phyloP scores from a whole-genome alignment of 30 jellyfish, hydroid and myxozoan species.

The Aurelia aurita complex sp. Pacific region DNA sequence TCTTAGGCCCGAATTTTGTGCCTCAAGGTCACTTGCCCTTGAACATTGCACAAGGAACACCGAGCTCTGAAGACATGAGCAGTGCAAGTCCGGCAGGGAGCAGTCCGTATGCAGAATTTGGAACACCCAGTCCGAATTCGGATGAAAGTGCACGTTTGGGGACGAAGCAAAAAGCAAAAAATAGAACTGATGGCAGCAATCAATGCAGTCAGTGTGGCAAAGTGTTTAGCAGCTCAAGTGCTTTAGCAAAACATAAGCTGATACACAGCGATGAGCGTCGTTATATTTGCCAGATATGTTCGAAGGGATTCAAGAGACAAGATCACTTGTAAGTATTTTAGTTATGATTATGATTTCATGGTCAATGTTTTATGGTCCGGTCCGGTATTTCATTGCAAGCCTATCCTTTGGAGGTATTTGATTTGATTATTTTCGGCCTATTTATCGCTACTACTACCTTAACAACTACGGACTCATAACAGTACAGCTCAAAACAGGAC shows the following conservation, averaged over 20 bases:
- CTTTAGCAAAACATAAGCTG: slow-evolving; percentile 95
- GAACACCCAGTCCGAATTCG: slow-evolving; percentile 91
- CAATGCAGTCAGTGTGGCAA: slow-evolving; percentile 91
- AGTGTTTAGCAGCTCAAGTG: slow-evolving; percentile 97
- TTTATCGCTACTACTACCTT: too few relatives aligned
- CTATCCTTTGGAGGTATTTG: too few relatives aligned
- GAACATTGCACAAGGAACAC: slow-evolving; percentile 76
- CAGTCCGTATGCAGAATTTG: slow-evolving; percentile 85
- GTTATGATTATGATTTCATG: background rate
- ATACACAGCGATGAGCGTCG: slow-evolving; percentile 97
- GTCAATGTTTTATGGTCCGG: background rate
- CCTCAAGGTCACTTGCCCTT: slow-evolving; percentile 91
- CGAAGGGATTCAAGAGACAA: slow-evolving; percentile 97
- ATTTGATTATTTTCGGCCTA: too few relatives aligned
- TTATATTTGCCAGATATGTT: slow-evolving; percentile 94
- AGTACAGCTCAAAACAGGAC: too few relatives aligned
- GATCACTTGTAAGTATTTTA: slow-evolving; percentile 89
- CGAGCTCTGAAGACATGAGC: slow-evolving; percentile 89
- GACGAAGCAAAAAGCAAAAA: slow-evolving; percentile 78
- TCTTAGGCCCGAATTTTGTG: slow-evolving; percentile 84
- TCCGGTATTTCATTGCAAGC: too few relatives aligned
- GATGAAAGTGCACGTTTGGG: slow-evolving; percentile 72
- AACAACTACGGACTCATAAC: too few relatives aligned
- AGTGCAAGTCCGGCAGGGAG: slow-evolving; percentile 93
- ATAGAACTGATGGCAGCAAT: slow-evolving; percentile 58